These are phyloP conservation scores for Molanna angustata DNA, from an alignment of 2,888 invertebrate species.

Conservation along the genomic window DNA sequence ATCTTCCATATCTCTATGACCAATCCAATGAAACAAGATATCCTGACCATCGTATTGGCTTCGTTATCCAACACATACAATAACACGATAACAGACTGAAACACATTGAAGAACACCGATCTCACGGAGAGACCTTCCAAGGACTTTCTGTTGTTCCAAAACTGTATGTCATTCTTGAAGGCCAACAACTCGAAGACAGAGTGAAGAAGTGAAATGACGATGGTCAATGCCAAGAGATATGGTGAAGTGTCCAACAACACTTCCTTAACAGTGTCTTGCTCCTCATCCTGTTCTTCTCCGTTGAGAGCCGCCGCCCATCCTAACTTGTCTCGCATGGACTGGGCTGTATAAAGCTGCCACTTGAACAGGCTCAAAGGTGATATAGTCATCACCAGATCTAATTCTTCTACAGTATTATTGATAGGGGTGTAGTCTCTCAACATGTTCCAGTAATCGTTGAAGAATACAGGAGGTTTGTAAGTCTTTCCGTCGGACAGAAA, in stretches of 20 bases:
- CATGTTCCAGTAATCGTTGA: conserved; percentile 99
- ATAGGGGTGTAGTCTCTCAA: conserved; percentile 90
- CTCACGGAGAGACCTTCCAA: conserved; percentile 96
- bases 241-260: conserved; percentile 96
- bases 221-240: conserved; percentile 87
- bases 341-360: conserved; percentile 98
- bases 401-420: conserved; percentile 74
- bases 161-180: conserved; percentile 99
- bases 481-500: conserved; percentile 82
- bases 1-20: conserved; percentile 99
- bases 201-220: conserved; percentile 90
- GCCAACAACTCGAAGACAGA: conserved; percentile 97
- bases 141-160: conserved; percentile 97
- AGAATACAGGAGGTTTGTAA: conserved; percentile 91
- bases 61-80: conserved; percentile 98
- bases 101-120: conserved; percentile 97
- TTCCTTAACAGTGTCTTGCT: conserved; percentile 89
- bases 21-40: conserved; percentile 92
- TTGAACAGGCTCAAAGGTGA: conserved; percentile 94
- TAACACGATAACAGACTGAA: conserved; percentile 92
- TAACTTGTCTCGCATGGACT: conserved; percentile 89
- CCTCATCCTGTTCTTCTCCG: conserved; percentile 79
- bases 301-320: conserved; percentile 62
- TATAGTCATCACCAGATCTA: conserved; percentile 70
- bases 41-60: conserved; percentile 92